A percentile compares a stretch with the other conserved stretches of the same genome.
Evolutionary conservation across 1,140 invertebrate genomes (phyloP).

Genomic region (Scaptomyza montana): DNA sequence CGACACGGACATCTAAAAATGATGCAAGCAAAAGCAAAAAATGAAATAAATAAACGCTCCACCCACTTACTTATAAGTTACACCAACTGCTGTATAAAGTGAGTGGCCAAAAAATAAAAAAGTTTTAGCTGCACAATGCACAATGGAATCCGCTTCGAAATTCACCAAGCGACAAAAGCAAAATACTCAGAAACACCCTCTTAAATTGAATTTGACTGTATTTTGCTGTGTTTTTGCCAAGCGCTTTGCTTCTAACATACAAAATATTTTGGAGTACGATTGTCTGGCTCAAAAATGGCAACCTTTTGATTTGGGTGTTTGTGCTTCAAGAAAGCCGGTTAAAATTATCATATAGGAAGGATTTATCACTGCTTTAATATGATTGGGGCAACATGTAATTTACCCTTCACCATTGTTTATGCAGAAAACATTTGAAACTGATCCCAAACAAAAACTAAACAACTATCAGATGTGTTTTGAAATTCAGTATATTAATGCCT

Average conservation of each 20-base stretch:
- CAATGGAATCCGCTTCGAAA: conserved; percentile 39
- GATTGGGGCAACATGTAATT: neutral
- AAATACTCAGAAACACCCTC: neutral
- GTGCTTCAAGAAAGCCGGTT: conserved; percentile 6
- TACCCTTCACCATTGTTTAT: neutral
- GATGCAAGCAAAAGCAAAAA: conserved; percentile 48
- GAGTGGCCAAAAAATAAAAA: conserved; percentile 30
- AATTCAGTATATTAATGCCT: too few relatives aligned
- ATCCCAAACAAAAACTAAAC: neutral
- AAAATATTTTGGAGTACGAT: neutral
- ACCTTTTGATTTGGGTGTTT: conserved; percentile 64
- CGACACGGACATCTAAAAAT: conserved; percentile 43
- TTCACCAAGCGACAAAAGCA: conserved; percentile 33
- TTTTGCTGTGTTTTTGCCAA: conserved; percentile 12
- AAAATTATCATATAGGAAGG: conserved; percentile 55
- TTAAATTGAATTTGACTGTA: conserved; percentile 53
- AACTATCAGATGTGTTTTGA: too few relatives aligned
- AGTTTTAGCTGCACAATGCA: conserved; percentile 30
- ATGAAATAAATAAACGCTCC: conserved; percentile 12
- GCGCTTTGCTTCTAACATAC: conserved; percentile 16
- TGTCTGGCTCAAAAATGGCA: neutral
- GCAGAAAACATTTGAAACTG: neutral
- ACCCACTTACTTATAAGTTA: neutral
- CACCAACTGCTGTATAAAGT: conserved; percentile 13
- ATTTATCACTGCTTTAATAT: conserved; percentile 36